phyloP scores from a whole-genome alignment of 2,888 invertebrate genomes.

The Tipula confusa region DNA sequence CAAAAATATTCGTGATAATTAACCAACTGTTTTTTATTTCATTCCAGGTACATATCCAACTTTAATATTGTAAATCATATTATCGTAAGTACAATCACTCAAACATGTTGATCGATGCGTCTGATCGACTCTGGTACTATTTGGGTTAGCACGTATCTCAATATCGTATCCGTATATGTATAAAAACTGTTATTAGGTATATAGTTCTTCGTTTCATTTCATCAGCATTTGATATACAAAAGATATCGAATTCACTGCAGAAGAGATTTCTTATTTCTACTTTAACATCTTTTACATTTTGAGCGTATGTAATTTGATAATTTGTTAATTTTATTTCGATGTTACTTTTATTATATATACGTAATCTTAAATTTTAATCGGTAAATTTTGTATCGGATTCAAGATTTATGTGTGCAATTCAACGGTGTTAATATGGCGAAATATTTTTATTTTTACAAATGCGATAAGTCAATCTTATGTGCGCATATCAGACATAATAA shows the following conservation, averaged over 20 bases:
- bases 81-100: no score
- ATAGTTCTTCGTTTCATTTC: background rate
- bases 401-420: background rate
- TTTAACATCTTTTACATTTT: background rate
- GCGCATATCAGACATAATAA: background rate
- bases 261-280: background rate
- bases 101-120: no score
- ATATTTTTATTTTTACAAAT: background rate
- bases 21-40: no score
- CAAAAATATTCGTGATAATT: no score
- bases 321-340: conserved; percentile 12
- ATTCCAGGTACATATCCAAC: no score
- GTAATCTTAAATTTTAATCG: background rate
- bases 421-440: background rate
- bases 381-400: background rate
- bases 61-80: no score
- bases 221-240: background rate
- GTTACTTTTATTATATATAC: background rate
- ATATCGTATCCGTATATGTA: background rate
- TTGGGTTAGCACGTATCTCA: background rate
- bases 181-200: background rate
- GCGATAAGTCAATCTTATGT: background rate
- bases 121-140: background rate
- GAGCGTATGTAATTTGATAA: background rate
- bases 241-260: background rate